These are phyloP conservation scores for Eulacestoma nigropectus DNA, from an alignment of 2,113 vertebrate genomes.

Conservation along the genomic window DNA sequence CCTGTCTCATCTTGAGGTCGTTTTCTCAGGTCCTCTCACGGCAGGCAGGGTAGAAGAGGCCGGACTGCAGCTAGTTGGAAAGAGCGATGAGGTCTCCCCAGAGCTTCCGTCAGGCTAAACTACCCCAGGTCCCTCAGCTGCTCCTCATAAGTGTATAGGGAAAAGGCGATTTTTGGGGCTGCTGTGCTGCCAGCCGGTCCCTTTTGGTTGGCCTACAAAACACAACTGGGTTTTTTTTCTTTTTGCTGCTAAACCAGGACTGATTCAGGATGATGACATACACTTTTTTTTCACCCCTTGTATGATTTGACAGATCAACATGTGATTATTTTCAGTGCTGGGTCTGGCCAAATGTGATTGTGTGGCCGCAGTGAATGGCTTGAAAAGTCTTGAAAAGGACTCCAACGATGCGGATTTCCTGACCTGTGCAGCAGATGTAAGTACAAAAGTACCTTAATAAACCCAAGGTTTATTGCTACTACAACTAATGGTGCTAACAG, in stretches of 20 bases:
- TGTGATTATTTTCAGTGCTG: not conserved
- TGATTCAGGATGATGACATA: not conserved
- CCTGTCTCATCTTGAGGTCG: fast-evolving
- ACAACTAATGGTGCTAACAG: not conserved
- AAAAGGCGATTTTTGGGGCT: not conserved
- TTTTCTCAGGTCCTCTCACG: not conserved
- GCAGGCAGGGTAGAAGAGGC: not conserved
- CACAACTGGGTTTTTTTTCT: not conserved
- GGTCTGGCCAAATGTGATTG: not conserved
- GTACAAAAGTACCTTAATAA: not conserved
- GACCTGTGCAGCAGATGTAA: not conserved
- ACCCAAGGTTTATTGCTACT: not conserved
- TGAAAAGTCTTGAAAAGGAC: not conserved
- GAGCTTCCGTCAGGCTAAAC: not conserved
- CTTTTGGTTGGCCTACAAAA: fast-evolving
- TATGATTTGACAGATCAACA: not conserved
- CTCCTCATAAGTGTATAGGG: not conserved
- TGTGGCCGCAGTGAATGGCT: not conserved
- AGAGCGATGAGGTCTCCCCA: fast-evolving
- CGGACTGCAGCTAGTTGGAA: fast-evolving
- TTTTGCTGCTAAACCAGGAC: not conserved
- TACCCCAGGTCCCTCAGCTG: fast-evolving
- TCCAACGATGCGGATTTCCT: not conserved
- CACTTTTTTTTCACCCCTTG: fast-evolving
- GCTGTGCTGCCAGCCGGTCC: fast-evolving